Conservation (phyloP, 2,888 invertebrate species). For the Apamea anceps region DNA sequence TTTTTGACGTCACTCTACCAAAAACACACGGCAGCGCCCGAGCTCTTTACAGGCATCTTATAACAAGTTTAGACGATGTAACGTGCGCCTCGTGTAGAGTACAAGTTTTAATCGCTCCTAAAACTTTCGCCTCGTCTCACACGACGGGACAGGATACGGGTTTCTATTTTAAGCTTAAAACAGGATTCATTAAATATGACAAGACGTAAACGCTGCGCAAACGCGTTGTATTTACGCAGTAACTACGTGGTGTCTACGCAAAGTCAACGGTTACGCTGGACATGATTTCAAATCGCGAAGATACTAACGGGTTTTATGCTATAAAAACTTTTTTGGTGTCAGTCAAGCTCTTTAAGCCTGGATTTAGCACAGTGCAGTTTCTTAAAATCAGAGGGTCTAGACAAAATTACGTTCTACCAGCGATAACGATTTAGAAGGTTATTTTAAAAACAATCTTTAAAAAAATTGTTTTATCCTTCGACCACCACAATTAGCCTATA, state of each 20-base stretch:
- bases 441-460: no score
- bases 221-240: not conserved
- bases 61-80: conserved; percentile 69
- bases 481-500: no score
- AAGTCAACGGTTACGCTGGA: not conserved
- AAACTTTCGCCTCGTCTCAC: conserved; percentile 63
- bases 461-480: no score
- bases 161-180: conserved; percentile 63
- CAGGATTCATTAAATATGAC: not conserved
- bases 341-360: not conserved
- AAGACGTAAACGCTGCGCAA: not conserved
- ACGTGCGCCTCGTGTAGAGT: conserved; percentile 45
- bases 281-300: not conserved
- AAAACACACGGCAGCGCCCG: conserved; percentile 21
- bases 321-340: no score
- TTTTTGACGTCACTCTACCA: conserved; percentile 8
- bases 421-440: not conserved
- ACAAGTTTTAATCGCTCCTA: conserved; percentile 75
- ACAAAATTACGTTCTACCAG: not conserved
- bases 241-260: not conserved
- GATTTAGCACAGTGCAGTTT: not conserved
- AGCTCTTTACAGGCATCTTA: conserved; percentile 64
- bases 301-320: no score
- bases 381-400: not conserved
- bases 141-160: conserved; percentile 58